These are phyloP conservation scores for Glossophaga mutica DNA, from an alignment of 2,797 vertebrate species.

Conservation along the genomic window DNA sequence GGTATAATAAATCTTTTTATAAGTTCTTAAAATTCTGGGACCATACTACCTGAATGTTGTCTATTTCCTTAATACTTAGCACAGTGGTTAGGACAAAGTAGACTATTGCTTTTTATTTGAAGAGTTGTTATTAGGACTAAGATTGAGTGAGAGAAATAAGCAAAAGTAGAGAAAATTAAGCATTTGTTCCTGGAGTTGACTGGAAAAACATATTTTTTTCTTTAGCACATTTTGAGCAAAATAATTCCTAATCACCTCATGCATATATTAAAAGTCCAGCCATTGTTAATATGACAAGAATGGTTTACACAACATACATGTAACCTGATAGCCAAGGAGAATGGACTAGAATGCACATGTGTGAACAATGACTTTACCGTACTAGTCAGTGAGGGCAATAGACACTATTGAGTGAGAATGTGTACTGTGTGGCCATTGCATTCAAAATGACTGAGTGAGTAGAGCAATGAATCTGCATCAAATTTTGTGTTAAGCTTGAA, in stretches of 20 bases:
- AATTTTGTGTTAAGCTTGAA: not conserved
- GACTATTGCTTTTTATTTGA: not conserved
- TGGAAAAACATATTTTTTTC: not conserved
- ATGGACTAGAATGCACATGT: not conserved
- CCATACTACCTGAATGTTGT: not conserved
- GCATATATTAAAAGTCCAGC: not conserved
- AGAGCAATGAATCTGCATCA: not conserved
- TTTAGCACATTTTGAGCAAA: not conserved
- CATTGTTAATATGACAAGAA: not conserved
- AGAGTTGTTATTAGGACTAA: not conserved
- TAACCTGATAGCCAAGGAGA: not conserved
- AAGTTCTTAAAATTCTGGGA: not conserved
- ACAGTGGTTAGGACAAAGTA: not conserved
- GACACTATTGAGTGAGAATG: not conserved
- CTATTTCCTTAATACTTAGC: not conserved
- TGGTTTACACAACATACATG: not conserved
- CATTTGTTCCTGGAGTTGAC: not conserved
- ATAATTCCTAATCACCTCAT: not conserved
- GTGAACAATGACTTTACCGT: not conserved
- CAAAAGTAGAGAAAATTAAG: not conserved
- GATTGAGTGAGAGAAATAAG: not conserved
- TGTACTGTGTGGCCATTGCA: not conserved
- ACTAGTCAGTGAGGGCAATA: not conserved
- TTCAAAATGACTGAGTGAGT: not conserved
- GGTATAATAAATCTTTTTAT: not conserved